Evolutionary conservation across 2,797 vertebrate genomes (phyloP), one percentile per base, ranked within the genome.

Genomic region (Pelodytes ibericus): DNA sequence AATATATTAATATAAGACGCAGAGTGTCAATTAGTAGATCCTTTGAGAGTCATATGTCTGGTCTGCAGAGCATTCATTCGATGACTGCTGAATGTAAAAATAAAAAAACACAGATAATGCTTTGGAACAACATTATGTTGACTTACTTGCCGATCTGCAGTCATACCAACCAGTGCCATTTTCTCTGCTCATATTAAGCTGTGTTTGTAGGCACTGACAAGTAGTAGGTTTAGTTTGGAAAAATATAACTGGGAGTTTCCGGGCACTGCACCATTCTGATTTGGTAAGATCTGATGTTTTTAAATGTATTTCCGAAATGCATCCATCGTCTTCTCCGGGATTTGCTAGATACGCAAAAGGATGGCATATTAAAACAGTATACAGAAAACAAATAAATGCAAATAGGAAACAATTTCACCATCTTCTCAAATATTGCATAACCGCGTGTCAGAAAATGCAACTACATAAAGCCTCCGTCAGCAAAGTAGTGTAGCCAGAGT

Each of bases 211-310:
- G 2, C 91, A 95, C 20, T 85, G 86, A 71, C 95, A 97, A 84
- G 95, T 92, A 3, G 83, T 77, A 2, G 89, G 86, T 0, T 88
- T 80, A 9, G 95, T 95, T 88, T 98, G 96, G 66, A 99, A 93
- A 84, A 98, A 99, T 66, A 98, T 85, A 29, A 99, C 95, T 0
- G 97, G 95, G 36, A 99, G 90, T 83, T 98, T 98, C 68, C 93
- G 85, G 49, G 95, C 94, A 72, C 87, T 91, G 85, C 97, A 98
- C 96, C 95, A 99, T 87, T 99, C 97, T 47, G 96, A 98, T 88
- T 94, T 94, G 76, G 92, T 94, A 83, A 99, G 90, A 85, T 95
- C 95, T 3, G 95, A 94, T 24, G 95, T 90, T 81, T 86, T 88
- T 20, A 99, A 89, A 66, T 87, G 89, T 65, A 99, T 89, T 18